Evolutionary conservation across 2,797 vertebrate species (phyloP).

Genomic region (Thunnus albacares): DNA sequence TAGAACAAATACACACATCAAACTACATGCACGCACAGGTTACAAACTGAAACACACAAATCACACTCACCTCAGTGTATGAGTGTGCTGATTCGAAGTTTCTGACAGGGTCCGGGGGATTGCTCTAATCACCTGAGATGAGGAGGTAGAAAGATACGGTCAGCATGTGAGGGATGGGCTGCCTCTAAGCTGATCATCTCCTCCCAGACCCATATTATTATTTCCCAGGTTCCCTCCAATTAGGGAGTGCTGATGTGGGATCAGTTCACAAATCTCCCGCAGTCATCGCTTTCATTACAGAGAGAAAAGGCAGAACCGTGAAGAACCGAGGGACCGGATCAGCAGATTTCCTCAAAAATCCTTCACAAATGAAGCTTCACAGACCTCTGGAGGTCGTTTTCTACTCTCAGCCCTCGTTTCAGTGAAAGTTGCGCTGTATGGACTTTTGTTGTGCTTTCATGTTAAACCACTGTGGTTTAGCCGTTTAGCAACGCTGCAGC

Average conservation of each 20-base stretch:
- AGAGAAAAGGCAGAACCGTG: slow-evolving; percentile 14
- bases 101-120: slow-evolving; percentile 75
- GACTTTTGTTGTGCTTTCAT: slow-evolving; percentile 22
- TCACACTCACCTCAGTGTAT: slow-evolving; percentile 76
- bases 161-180: slow-evolving; percentile 63
- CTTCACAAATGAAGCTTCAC: slow-evolving; percentile 23
- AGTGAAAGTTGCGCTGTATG: slow-evolving; percentile 26
- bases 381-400: slow-evolving; percentile 34
- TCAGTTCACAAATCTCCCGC: slow-evolving; percentile 37
- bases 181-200: slow-evolving; percentile 64
- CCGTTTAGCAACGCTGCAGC: slow-evolving; percentile 42
- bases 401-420: slow-evolving; percentile 31
- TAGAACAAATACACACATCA: slow-evolving; percentile 8
- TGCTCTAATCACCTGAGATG: slow-evolving; percentile 78
- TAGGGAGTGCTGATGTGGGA: slow-evolving; percentile 62
- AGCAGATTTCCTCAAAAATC: slow-evolving; percentile 58
- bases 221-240: slow-evolving; percentile 61
- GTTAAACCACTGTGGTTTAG: slow-evolving; percentile 2
- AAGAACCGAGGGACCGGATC: slow-evolving; percentile 53
- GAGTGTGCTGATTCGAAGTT: slow-evolving; percentile 74
- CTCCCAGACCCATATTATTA: slow-evolving; percentile 44
- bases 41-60: not conserved
- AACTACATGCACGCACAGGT: slow-evolving; percentile 23
- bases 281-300: slow-evolving; percentile 49
- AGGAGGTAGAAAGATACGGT: slow-evolving; percentile 64